A percentile compares a stretch with the other conserved stretches of the same genome.
Evolutionary conservation across 2,888 invertebrate genomes (phyloP).

Genomic region (Parthenolecanium corni): DNA sequence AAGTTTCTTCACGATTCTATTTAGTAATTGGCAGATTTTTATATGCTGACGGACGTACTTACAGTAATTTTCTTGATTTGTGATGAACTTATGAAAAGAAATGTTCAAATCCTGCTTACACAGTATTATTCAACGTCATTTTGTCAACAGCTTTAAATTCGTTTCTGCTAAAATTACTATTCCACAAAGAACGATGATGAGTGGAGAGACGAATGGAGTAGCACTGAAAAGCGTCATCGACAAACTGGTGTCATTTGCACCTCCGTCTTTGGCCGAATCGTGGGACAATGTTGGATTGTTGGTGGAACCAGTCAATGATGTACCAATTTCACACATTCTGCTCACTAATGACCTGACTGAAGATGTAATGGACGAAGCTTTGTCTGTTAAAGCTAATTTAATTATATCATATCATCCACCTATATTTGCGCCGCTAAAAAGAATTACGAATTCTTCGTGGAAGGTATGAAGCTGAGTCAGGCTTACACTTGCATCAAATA

Average conservation of each 20-base stretch:
- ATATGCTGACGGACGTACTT: no score
- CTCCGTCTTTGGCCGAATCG: constrained; percentile 57
- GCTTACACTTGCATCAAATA: background rate
- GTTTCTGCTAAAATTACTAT: no score
- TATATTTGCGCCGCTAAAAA: constrained; percentile 73
- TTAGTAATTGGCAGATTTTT: no score
- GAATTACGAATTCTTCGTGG: constrained; percentile 52
- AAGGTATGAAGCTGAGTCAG: constrained; percentile 46
- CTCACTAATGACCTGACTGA: constrained; percentile 89
- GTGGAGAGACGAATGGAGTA: background rate
- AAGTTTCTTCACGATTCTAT: no score
- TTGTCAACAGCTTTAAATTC: no score
- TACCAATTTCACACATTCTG: constrained; percentile 52
- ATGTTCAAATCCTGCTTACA: no score
- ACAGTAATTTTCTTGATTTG: no score
- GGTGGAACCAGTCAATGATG: constrained; percentile 57
- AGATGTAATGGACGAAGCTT: constrained; percentile 70
- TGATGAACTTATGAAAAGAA: no score
- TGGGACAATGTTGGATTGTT: constrained; percentile 95
- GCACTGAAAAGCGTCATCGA: constrained; percentile 41
- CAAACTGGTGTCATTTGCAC: constrained; percentile 57
- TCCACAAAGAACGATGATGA: no score
- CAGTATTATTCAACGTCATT: no score
- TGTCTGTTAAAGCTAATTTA: constrained; percentile 54
- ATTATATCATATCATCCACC: constrained; percentile 95